Conservation (phyloP, 2,797 vertebrate species). For the Triplophysa yarkandensis region DNA sequence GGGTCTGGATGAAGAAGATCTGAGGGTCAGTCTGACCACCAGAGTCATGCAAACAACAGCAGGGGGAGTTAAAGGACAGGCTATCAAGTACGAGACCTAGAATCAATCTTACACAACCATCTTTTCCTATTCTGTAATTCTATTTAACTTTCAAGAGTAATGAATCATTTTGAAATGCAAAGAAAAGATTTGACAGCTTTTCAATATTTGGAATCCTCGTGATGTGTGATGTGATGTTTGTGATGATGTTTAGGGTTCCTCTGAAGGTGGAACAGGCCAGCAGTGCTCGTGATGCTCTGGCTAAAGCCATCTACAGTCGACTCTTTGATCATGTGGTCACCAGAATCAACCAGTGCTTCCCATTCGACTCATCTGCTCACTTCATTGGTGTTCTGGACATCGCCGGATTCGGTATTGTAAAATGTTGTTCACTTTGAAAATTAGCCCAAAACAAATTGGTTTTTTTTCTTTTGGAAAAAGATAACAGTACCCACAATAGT, state of each 20-base stretch:
- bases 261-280: constrained; percentile 97
- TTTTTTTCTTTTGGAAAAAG: no score
- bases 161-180: no score
- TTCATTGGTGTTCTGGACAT: constrained; percentile 98
- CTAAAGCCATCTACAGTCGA: constrained; percentile 93
- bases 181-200: no score
- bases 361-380: constrained; percentile 88
- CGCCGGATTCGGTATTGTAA: constrained; percentile 94
- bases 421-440: no score
- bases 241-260: constrained; percentile 79
- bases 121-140: no score
- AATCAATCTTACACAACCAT: background rate
- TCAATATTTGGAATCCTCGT: background rate
- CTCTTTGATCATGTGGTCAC: constrained; percentile 97
- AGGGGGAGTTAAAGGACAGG: constrained; percentile 94
- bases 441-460: no score
- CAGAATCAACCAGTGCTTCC: constrained; percentile 95
- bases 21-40: constrained; percentile 88
- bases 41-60: constrained; percentile 96
- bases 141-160: background rate
- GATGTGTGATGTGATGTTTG: background rate
- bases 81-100: constrained; percentile 87
- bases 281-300: constrained; percentile 92
- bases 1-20: constrained; percentile 88
- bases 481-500: no score